These are phyloP conservation scores for Micromys minutus DNA, from an alignment of 2,113 vertebrate genomes.

Conservation along the genomic window DNA sequence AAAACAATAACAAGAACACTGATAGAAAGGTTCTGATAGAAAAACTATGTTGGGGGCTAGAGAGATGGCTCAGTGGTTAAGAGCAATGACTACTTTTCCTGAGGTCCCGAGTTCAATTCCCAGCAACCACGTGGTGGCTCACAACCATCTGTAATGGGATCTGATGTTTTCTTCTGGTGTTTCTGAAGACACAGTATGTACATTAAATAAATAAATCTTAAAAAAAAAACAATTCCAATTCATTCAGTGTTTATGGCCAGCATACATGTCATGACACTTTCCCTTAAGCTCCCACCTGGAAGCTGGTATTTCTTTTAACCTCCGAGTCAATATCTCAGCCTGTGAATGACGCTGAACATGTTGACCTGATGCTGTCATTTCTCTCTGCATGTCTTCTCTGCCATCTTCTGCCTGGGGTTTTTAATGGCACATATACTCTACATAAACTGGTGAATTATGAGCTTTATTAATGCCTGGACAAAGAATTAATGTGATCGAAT, in stretches of 20 bases:
- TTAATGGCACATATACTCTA: background rate
- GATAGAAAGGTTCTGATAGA: too few species aligned
- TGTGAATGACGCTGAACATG: background rate
- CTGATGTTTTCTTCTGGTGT: too few species aligned
- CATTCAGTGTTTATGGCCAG: background rate
- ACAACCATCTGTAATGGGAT: too few species aligned
- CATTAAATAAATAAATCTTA: too few species aligned
- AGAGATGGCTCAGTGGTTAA: too few species aligned
- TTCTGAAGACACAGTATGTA: too few species aligned
- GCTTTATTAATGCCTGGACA: background rate
- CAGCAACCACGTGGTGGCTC: too few species aligned
- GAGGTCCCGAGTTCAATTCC: too few species aligned
- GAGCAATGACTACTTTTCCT: too few species aligned
- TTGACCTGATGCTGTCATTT: background rate
- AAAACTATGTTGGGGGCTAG: too few species aligned
- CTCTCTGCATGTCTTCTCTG: background rate
- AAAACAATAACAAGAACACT: too few species aligned
- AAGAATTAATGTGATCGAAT: background rate
- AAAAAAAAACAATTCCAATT: background rate
- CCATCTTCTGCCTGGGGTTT: background rate
- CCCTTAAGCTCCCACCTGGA: background rate
- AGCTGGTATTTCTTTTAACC: background rate
- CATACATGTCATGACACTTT: background rate
- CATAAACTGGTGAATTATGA: background rate
- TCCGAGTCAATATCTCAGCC: background rate